Percentiles rank a stretch among this genome's conserved stretches.
phyloP scores from a whole-genome alignment of 2,113 vertebrate species.

The Tetraodon nigroviridis region DNA sequence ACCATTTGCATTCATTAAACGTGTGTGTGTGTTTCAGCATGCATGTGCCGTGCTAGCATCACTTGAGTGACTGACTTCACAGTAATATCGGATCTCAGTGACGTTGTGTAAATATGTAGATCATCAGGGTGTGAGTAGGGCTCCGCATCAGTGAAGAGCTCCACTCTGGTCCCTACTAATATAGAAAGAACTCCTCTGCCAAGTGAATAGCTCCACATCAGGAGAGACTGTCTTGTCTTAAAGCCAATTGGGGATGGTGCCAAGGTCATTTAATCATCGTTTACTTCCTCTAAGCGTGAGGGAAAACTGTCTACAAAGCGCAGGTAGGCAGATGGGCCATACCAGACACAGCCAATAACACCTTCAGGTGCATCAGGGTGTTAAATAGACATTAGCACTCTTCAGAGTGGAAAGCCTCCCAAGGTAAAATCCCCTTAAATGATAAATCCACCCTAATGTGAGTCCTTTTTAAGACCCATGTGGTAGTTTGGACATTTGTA shows the following conservation, averaged over 20 bases:
- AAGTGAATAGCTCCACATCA: constrained; percentile 27
- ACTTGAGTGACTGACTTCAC: constrained; percentile 22
- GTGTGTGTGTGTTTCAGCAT: constrained; percentile 40
- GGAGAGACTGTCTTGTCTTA: constrained; percentile 47
- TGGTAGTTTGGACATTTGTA: constrained; percentile 55
- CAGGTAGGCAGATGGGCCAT: constrained; percentile 59
- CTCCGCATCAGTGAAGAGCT: constrained; percentile 25
- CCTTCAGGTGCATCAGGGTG: constrained; percentile 57
- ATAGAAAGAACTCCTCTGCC: constrained; percentile 50
- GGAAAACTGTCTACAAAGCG: constrained; percentile 51
- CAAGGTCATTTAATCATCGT: constrained; percentile 71
- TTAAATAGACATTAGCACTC: constrained; percentile 70
- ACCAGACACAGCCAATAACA: constrained; percentile 49
- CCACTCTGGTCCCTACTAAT: constrained; percentile 57
- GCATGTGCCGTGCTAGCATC: constrained; percentile 33
- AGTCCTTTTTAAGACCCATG: constrained; percentile 29
- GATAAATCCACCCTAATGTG: constrained; percentile 43
- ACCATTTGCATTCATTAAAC: constrained; percentile 39
- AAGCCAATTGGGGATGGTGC: constrained; percentile 46
- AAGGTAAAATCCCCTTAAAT: constrained; percentile 58
- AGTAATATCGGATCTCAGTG: constrained; percentile 42
- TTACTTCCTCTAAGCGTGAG: constrained; percentile 56
- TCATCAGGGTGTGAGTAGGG: constrained; percentile 37
- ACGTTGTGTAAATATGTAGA: constrained; percentile 44
- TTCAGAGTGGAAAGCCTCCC: constrained; percentile 50